A percentile compares a stretch with the other conserved stretches of the same genome.
Evolutionary conservation across 2,797 vertebrate species (phyloP).

Genomic region (Meda fulgida): DNA sequence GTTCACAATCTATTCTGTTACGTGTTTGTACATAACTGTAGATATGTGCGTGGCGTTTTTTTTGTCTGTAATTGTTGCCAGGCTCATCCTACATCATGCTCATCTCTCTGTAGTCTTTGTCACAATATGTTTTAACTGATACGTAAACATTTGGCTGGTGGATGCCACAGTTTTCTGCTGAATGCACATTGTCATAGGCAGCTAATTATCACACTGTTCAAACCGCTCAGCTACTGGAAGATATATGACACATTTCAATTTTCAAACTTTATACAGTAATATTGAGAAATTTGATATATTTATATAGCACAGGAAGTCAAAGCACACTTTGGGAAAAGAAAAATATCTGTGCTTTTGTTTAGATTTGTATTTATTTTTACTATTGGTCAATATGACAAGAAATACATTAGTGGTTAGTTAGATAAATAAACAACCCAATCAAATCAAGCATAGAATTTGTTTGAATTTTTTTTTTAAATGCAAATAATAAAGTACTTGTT

Average conservation of each 20-base stretch:
- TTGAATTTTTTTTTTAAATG: no score
- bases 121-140: conserved; percentile 14
- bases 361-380: conserved; percentile 34
- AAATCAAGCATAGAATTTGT: not conserved
- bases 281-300: conserved; percentile 32
- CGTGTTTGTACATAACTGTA: conserved; percentile 75
- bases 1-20: conserved; percentile 72
- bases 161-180: conserved; percentile 22
- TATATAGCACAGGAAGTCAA: conserved; percentile 20
- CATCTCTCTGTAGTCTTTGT: conserved; percentile 40
- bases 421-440: not conserved
- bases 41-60: conserved; percentile 68
- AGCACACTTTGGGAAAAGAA: conserved; percentile 21
- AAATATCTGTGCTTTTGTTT: conserved; percentile 9
- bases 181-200: conserved; percentile 46
- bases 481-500: not conserved
- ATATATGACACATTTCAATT: not conserved
- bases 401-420: not conserved
- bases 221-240: not conserved
- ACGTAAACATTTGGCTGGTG: conserved; percentile 14
- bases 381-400: not conserved
- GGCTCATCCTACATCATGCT: conserved; percentile 34
- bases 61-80: conserved; percentile 48
- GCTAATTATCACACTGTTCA: conserved; percentile 23
- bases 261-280: conserved; percentile 24